A percentile compares a stretch with the other conserved stretches of the same genome.
Evolutionary conservation across 2,888 invertebrate genomes (phyloP).

Genomic region (Caenorhabditis imperialis): DNA sequence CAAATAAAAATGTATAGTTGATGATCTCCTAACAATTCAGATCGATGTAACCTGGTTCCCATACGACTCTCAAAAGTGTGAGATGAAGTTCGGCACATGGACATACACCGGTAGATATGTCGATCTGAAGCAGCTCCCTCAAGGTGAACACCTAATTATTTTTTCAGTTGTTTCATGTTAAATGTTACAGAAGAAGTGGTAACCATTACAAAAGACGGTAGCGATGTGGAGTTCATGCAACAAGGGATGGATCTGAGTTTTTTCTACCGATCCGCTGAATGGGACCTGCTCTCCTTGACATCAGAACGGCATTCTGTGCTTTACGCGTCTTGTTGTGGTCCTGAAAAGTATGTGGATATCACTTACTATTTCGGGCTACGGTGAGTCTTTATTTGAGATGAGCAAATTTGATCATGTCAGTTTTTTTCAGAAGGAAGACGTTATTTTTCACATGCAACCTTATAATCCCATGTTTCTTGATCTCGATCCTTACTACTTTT

Average conservation of each 20-base stretch:
- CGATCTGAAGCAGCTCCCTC: constrained; percentile 69
- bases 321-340: constrained; percentile 78
- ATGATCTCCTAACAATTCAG: too few relatives aligned
- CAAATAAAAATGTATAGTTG: not conserved
- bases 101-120: constrained; percentile 77
- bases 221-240: constrained; percentile 73
- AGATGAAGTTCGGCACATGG: constrained; percentile 78
- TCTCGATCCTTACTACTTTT: constrained; percentile 77
- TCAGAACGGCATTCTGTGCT: constrained; percentile 76
- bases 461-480: constrained; percentile 78
- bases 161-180: too few relatives aligned
- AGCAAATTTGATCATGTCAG: not conserved
- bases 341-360: constrained; percentile 77
- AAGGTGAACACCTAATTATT: constrained; percentile 30
- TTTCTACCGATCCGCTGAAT: constrained; percentile 78
- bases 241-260: constrained; percentile 78
- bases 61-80: constrained; percentile 76
- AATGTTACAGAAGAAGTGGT: constrained; percentile 59
- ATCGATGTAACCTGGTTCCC: constrained; percentile 78
- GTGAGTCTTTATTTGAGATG: constrained; percentile 3
- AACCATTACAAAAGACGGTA: constrained; percentile 62
- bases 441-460: constrained; percentile 77
- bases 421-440: constrained; percentile 70
- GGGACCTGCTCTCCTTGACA: constrained; percentile 76
- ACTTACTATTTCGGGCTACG: constrained; percentile 77